Evolutionary conservation across 2,888 invertebrate species (phyloP).

Genomic region (Octodonta nipae): DNA sequence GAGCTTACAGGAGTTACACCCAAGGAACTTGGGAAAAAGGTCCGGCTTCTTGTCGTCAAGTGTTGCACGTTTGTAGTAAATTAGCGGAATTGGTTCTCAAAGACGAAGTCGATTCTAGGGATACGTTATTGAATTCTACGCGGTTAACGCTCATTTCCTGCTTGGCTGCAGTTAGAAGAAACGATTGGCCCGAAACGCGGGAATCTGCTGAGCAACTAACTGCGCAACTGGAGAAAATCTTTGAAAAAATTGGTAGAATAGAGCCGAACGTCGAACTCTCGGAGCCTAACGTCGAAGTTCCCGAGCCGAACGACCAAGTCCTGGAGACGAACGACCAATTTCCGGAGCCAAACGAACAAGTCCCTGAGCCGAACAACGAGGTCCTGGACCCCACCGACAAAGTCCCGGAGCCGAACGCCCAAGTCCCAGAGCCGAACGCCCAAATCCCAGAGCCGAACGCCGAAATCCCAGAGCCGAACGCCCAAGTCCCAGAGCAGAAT

Average conservation of each 20-base stretch:
- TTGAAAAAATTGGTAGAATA: conserved; percentile 19
- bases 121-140: conserved; percentile 26
- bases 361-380: too few species aligned
- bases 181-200: conserved; percentile 29
- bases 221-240: conserved; percentile 16
- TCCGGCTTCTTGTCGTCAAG: conserved; percentile 45
- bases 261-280: too few species aligned
- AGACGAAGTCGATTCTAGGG: conserved; percentile 30
- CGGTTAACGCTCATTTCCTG: conserved; percentile 29
- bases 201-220: conserved; percentile 27
- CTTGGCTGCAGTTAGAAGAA: conserved; percentile 33
- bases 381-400: too few species aligned
- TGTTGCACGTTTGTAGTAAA: conserved; percentile 46
- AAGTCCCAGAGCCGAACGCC: too few species aligned
- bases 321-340: too few species aligned
- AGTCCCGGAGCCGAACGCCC: too few species aligned
- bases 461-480: too few species aligned
- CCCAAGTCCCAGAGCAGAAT: too few species aligned
- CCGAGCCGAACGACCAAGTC: too few species aligned
- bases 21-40: conserved; percentile 55
- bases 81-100: conserved; percentile 46
- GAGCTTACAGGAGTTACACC: conserved; percentile 58
- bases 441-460: too few species aligned
- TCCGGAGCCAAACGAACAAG: too few species aligned
- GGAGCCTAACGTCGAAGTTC: too few species aligned